These are phyloP conservation scores for Tenrec ecaudatus DNA, from an alignment of 2,113 vertebrate genomes.

Conservation along the genomic window DNA sequence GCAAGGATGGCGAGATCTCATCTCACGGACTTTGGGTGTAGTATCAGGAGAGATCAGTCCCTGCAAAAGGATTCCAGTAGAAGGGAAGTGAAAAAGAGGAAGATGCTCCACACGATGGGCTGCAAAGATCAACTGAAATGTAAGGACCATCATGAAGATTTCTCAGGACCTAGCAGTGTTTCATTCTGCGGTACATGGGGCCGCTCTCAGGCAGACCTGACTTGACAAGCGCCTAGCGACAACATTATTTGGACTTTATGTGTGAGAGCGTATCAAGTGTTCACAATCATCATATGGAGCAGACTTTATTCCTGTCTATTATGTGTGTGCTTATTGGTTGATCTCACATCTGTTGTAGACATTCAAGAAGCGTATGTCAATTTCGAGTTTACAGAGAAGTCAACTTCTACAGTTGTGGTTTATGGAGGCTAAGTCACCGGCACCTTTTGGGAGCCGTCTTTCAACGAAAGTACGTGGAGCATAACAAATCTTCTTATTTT, in stretches of 20 bases:
- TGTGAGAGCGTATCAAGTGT: conserved; percentile 25
- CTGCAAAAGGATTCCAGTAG: too few species aligned
- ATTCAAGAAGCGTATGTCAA: conserved; percentile 30
- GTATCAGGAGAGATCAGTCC: too few species aligned
- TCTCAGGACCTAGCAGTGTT: too few species aligned
- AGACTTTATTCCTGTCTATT: conserved; percentile 31
- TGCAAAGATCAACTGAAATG: too few species aligned
- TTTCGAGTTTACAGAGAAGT: conserved; percentile 44
- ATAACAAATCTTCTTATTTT: neutral
- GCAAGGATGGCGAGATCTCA: too few species aligned
- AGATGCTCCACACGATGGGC: too few species aligned
- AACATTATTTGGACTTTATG: neutral
- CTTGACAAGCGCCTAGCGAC: too few species aligned
- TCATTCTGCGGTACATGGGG: too few species aligned
- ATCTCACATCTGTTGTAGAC: conserved; percentile 13
- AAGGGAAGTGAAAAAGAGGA: too few species aligned
- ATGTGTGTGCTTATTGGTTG: neutral
- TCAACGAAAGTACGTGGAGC: conserved; percentile 43
- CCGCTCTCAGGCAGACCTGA: too few species aligned
- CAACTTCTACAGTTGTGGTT: neutral
- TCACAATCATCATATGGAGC: neutral
- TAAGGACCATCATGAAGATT: too few species aligned
- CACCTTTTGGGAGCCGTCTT: conserved; percentile 12
- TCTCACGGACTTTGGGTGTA: too few species aligned
- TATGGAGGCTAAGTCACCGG: neutral